Percentiles rank a stretch among this genome's conserved stretches.
These are phyloP conservation scores for Macheiramphus alcinus DNA, from an alignment of 2,113 vertebrate species.

Conservation along the genomic window DNA sequence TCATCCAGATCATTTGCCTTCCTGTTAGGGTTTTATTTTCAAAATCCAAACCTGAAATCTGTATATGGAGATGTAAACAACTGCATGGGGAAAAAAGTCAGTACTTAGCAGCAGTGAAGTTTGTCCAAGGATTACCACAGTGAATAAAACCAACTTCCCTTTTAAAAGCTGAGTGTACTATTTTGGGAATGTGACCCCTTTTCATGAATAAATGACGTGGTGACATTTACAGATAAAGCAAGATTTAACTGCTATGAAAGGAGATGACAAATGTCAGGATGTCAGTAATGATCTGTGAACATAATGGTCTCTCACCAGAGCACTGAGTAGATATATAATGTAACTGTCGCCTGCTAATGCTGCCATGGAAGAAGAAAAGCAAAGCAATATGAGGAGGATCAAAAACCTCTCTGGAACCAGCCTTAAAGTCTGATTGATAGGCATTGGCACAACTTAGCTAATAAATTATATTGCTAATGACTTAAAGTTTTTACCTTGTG, in stretches of 20 bases:
- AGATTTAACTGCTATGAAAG: constrained; percentile 83
- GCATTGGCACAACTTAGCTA: constrained; percentile 12
- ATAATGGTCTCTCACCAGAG: constrained; percentile 79
- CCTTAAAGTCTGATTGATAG: constrained; percentile 11
- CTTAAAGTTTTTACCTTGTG: constrained; percentile 23
- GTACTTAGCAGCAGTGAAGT: constrained; percentile 72
- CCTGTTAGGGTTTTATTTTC: constrained; percentile 57
- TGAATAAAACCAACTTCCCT: constrained; percentile 68
- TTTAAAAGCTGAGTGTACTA: constrained; percentile 69
- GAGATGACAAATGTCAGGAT: constrained; percentile 85
- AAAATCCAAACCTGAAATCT: constrained; percentile 17
- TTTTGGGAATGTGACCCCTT: constrained; percentile 81
- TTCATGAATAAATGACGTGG: constrained; percentile 84
- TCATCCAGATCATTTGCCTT: constrained; percentile 35
- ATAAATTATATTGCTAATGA: constrained; percentile 29
- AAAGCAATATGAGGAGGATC: constrained; percentile 10
- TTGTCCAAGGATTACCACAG: constrained; percentile 77
- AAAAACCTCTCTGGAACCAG: constrained; percentile 5
- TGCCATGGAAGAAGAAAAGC: constrained; percentile 56
- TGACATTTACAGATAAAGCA: constrained; percentile 86
- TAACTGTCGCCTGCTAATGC: constrained; percentile 63
- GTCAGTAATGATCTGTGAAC: constrained; percentile 83
- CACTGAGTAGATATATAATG: constrained; percentile 72
- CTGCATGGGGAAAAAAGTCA: constrained; percentile 50
- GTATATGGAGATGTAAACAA: constrained; percentile 61